phyloP scores from a whole-genome alignment of 1,140 invertebrate species.

The Drosophila pruinosa region DNA sequence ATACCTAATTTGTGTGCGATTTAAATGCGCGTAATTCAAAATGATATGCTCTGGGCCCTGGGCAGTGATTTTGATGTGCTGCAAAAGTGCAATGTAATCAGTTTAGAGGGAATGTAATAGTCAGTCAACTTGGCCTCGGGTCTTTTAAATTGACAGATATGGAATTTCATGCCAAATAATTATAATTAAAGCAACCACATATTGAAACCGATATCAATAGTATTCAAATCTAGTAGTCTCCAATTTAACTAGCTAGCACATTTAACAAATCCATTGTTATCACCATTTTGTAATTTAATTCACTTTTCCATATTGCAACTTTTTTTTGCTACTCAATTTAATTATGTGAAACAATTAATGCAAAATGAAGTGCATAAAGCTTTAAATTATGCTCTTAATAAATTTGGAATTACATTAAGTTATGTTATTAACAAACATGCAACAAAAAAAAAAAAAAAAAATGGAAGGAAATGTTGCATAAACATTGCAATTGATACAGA shows the following conservation, averaged over 20 bases:
- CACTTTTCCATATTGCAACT: neutral
- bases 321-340: neutral
- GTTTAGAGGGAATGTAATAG: too few species aligned
- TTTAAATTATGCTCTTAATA: neutral
- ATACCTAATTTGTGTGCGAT: neutral
- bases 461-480: neutral
- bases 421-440: neutral
- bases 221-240: too few species aligned
- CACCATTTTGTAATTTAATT: neutral
- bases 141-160: too few species aligned
- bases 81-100: too few species aligned
- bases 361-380: neutral
- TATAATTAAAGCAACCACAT: neutral
- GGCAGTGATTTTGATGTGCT: too few species aligned
- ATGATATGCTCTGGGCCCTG: too few species aligned
- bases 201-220: too few species aligned
- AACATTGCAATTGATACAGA: slow-evolving; percentile 1
- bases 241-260: too few species aligned
- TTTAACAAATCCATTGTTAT: too few species aligned
- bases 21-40: too few species aligned
- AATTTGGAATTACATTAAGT: neutral
- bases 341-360: slow-evolving; percentile 11
- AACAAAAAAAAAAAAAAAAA: neutral
- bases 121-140: too few species aligned
- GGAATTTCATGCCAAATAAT: too few species aligned